Percentiles rank a stretch among this genome's conserved stretches.
Conservation (phyloP, 2,113 vertebrate species). For the Bothrops jararaca region DNA sequence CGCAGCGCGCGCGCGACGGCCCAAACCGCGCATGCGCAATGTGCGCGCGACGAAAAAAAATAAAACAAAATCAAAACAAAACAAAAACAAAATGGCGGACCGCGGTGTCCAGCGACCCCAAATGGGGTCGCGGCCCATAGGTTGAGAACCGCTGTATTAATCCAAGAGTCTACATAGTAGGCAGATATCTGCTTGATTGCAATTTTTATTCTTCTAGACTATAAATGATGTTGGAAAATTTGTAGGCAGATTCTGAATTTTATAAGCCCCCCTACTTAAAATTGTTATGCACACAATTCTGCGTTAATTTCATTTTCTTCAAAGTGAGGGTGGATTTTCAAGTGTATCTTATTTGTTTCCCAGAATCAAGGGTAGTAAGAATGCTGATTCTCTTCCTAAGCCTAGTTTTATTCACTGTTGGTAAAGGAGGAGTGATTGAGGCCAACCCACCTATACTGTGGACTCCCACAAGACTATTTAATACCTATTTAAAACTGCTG, state of each 20-base stretch:
- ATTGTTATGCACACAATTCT: neutral
- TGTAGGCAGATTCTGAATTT: neutral
- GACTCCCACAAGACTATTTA: neutral
- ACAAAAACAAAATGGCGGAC: too few relatives aligned
- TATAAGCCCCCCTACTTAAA: neutral
- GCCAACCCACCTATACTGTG: neutral
- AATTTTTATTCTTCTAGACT: neutral
- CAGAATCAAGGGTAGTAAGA: neutral
- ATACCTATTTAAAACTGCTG: neutral
- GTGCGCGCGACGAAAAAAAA: too few relatives aligned
- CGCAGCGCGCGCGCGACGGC: too few relatives aligned
- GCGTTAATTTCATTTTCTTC: neutral
- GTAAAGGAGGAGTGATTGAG: neutral
- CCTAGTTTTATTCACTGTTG: too few relatives aligned
- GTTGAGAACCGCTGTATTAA: too few relatives aligned
- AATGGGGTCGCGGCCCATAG: too few relatives aligned
- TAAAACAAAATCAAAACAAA: too few relatives aligned
- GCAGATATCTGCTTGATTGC: neutral
- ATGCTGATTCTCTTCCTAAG: neutral
- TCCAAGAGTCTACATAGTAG: neutral
- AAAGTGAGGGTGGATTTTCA: neutral
- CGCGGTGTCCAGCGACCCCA: too few relatives aligned
- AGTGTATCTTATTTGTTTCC: neutral
- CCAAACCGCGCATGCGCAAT: too few relatives aligned
- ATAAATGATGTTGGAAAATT: neutral